These are phyloP conservation scores for Bombus ignitus DNA, from an alignment of 1,140 invertebrate genomes.

Conservation along the genomic window DNA sequence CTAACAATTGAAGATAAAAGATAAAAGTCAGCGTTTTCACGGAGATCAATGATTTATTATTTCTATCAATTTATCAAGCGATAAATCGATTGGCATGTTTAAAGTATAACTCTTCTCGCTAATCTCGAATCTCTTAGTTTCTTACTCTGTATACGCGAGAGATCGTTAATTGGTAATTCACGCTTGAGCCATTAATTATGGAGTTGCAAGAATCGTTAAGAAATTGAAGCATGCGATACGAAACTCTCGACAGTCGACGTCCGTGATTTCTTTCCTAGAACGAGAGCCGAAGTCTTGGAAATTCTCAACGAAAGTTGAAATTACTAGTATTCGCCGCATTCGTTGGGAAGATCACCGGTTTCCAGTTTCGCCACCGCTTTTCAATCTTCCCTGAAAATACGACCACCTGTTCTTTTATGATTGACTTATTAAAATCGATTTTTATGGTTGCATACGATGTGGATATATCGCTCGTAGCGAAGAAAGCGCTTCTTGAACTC, in stretches of 20 bases:
- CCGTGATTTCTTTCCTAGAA: background rate
- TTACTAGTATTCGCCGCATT: conserved; percentile 4
- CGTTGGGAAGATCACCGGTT: background rate
- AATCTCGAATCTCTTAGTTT: background rate
- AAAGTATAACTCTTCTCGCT: background rate
- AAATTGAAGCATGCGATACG: background rate
- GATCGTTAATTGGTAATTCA: no score
- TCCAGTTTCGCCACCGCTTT: background rate
- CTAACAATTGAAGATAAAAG: background rate
- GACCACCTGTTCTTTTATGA: conserved; percentile 1
- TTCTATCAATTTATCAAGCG: background rate
- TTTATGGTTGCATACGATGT: background rate
- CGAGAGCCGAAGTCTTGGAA: background rate
- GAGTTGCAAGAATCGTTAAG: background rate
- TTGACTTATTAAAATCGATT: conserved; percentile 39
- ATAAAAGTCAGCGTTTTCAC: no score
- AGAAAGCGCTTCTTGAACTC: background rate
- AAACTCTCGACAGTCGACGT: background rate
- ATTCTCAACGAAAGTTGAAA: conserved; percentile 4
- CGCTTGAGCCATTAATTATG: background rate
- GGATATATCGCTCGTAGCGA: background rate
- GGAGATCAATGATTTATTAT: background rate
- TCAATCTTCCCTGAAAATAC: conserved; percentile 28
- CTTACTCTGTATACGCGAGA: background rate
- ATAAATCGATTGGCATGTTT: background rate